Percentiles rank a stretch among this genome's conserved stretches.
phyloP scores from a whole-genome alignment of 2,888 invertebrate genomes.

The Diploptera punctata region DNA sequence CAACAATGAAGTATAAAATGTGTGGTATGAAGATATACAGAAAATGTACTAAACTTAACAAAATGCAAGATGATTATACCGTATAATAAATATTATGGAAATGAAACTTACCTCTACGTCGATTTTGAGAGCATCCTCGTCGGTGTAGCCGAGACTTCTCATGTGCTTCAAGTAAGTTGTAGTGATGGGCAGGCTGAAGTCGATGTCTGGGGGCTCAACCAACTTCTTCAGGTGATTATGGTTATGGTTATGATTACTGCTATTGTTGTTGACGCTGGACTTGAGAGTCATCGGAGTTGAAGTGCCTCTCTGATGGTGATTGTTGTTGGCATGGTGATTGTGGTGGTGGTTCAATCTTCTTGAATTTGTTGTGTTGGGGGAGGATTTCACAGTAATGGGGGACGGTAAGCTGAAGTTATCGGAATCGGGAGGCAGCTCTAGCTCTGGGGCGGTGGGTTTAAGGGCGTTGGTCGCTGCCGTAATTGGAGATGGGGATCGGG shows the following conservation, averaged over 20 bases:
- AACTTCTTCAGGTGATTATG: slow-evolving; percentile 52
- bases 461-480: slow-evolving; percentile 55
- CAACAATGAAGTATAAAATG: too few relatives aligned
- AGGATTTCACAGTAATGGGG: background rate
- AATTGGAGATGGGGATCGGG: slow-evolving; percentile 67
- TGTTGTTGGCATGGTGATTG: slow-evolving; percentile 31
- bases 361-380: background rate
- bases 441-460: slow-evolving; percentile 5
- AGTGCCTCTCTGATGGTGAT: slow-evolving; percentile 22
- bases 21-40: too few relatives aligned
- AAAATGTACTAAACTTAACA: too few relatives aligned
- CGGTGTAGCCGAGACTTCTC: slow-evolving; percentile 71
- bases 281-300: slow-evolving; percentile 22
- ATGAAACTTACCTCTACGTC: slow-evolving; percentile 56
- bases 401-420: slow-evolving; percentile 28
- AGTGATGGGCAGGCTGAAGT: slow-evolving; percentile 88
- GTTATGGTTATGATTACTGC: slow-evolving; percentile 1
- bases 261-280: slow-evolving; percentile 20
- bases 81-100: too few relatives aligned
- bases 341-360: slow-evolving; percentile 22
- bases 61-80: too few relatives aligned
- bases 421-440: slow-evolving; percentile 8
- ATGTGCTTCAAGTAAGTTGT: slow-evolving; percentile 88
- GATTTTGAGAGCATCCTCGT: slow-evolving; percentile 66
- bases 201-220: slow-evolving; percentile 59